Evolutionary conservation across 2,113 vertebrate species (phyloP).

Genomic region (Anas platyrhynchos): DNA sequence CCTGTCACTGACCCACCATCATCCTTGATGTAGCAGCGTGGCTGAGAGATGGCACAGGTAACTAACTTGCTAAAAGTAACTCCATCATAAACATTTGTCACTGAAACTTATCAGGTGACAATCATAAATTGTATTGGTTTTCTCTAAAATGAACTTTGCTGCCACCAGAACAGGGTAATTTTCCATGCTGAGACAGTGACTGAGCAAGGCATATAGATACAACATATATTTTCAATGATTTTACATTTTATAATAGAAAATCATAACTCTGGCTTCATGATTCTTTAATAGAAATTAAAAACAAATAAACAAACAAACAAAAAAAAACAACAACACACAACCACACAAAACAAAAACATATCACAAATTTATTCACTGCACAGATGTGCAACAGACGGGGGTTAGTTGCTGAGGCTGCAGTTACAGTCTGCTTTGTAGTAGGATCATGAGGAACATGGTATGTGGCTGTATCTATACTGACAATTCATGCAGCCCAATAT

Average conservation of each 20-base stretch:
- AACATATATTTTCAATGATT: not conserved
- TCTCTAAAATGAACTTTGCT: not conserved
- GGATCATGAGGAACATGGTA: not conserved
- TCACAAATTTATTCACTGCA: not conserved
- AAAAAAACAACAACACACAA: not conserved
- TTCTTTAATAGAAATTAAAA: not conserved
- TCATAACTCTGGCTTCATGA: not conserved
- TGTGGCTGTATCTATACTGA: not conserved
- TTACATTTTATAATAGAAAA: not conserved
- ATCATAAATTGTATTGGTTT: not conserved
- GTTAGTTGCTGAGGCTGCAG: conserved; percentile 49
- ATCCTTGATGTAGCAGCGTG: not conserved
- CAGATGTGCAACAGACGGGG: conserved; percentile 54
- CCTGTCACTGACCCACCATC: not conserved
- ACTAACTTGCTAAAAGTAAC: not conserved
- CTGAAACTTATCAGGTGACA: not conserved
- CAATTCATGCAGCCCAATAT: fast-evolving
- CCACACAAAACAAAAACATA: not conserved
- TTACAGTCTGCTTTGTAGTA: conserved; percentile 34
- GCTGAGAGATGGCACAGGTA: not conserved
- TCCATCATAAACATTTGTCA: not conserved
- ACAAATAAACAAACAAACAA: not conserved
- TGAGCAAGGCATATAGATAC: not conserved
- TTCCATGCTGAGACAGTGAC: not conserved
- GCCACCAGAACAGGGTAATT: not conserved